These are phyloP conservation scores for Chydorus sphaericus DNA, from an alignment of 2,888 invertebrate species.

Conservation along the genomic window DNA sequence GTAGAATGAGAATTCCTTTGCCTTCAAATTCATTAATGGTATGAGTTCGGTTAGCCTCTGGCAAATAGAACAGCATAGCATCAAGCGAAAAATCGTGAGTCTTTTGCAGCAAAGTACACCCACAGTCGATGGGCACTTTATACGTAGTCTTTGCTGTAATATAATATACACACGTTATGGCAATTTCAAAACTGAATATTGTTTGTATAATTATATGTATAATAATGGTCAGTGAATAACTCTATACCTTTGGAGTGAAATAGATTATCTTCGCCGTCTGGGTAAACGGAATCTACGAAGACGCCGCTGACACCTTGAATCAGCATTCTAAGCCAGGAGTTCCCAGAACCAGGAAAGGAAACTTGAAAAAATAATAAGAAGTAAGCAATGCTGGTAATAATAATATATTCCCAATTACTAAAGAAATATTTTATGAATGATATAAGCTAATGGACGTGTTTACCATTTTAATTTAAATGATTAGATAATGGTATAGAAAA, in stretches of 20 bases:
- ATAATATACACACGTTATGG: not conserved
- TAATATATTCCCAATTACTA: too few relatives aligned
- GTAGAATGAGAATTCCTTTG: conserved; percentile 18
- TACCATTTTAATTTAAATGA: too few relatives aligned
- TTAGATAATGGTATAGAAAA: too few relatives aligned
- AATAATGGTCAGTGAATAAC: too few relatives aligned
- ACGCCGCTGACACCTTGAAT: conserved; percentile 25
- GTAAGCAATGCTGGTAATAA: too few relatives aligned
- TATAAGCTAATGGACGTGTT: too few relatives aligned
- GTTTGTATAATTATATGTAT: too few relatives aligned
- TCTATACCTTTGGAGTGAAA: conserved; percentile 7
- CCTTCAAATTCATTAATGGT: conserved; percentile 16
- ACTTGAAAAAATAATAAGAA: too few relatives aligned
- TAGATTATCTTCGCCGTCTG: not conserved
- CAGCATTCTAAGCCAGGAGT: conserved; percentile 66
- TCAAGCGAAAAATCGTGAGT: conserved; percentile 22
- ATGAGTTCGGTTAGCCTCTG: conserved; percentile 11
- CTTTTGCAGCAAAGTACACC: conserved; percentile 27
- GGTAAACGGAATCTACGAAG: not conserved
- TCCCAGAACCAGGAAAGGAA: conserved; percentile 71
- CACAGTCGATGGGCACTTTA: conserved; percentile 23
- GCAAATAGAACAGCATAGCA: conserved; percentile 9
- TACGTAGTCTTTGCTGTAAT: conserved; percentile 15
- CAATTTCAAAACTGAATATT: not conserved
- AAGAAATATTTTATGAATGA: too few relatives aligned